A percentile compares a stretch with the other conserved stretches of the same genome.
Conservation (phyloP, 2,888 invertebrate genomes). For the Chouioia cunea region DNA sequence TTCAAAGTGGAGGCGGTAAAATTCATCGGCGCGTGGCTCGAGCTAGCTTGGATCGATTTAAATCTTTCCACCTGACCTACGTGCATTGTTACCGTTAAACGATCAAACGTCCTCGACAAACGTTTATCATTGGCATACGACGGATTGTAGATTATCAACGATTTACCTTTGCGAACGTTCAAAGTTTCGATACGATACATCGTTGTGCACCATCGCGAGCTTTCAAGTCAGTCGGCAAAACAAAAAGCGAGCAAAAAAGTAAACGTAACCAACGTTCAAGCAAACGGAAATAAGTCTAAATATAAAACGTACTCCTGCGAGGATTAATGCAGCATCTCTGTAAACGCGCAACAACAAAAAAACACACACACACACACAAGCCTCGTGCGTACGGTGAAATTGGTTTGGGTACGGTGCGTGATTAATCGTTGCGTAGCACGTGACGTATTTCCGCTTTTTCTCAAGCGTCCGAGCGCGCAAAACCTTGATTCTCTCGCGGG, state of each 20-base stretch:
- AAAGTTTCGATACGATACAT: too few species aligned
- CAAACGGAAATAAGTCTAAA: conserved; percentile 40
- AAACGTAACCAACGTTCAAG: background rate
- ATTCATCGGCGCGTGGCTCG: background rate
- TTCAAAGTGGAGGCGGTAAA: background rate
- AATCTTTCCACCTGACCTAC: too few species aligned
- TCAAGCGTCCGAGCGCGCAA: conserved; percentile 6
- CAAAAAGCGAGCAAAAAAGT: conserved; percentile 22
- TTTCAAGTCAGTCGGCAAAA: conserved; percentile 19
- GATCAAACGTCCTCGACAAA: too few species aligned
- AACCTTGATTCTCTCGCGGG: conserved; percentile 38
- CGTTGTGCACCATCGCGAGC: background rate
- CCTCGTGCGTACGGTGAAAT: conserved; percentile 27
- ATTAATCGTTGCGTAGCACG: conserved; percentile 40
- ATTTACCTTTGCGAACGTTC: too few species aligned
- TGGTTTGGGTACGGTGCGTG: conserved; percentile 12
- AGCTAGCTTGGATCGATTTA: background rate
- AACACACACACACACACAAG: conserved; percentile 6
- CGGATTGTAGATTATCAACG: too few species aligned
- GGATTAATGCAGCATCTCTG: background rate
- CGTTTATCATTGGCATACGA: too few species aligned
- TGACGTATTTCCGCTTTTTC: conserved; percentile 42
- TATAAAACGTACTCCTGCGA: conserved; percentile 7
- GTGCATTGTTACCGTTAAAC: too few species aligned
- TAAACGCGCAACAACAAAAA: conserved; percentile 9